phyloP scores from a whole-genome alignment of 2,113 vertebrate species.

The Hucho hucho region DNA sequence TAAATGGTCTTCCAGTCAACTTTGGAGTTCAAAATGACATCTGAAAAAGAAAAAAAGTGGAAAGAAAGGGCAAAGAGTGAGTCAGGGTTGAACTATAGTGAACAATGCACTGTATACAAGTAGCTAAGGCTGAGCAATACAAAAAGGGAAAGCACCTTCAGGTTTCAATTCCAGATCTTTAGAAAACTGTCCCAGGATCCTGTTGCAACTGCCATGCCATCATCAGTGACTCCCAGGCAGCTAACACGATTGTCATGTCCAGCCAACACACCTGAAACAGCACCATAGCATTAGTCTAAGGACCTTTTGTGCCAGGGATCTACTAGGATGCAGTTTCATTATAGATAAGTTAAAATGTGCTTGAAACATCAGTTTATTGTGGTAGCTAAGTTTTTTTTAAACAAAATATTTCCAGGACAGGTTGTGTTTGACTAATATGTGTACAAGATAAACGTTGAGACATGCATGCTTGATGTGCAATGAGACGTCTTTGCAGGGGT shows the following conservation, averaged over 20 bases:
- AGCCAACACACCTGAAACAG: constrained; percentile 88
- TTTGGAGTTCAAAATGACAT: constrained; percentile 81
- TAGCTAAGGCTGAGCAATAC: too few species aligned
- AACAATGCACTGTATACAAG: background rate
- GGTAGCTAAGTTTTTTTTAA: too few species aligned
- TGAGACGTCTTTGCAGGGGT: too few species aligned
- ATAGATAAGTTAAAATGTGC: too few species aligned
- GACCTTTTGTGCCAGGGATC: background rate
- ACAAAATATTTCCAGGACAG: too few species aligned
- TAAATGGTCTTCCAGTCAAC: constrained; percentile 96
- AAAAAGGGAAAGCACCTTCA: constrained; percentile 69
- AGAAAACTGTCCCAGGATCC: constrained; percentile 99
- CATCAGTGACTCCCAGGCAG: constrained; percentile 98
- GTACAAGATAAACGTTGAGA: too few species aligned
- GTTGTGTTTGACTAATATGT: too few species aligned
- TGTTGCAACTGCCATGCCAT: constrained; percentile 98
- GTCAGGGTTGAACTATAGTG: background rate
- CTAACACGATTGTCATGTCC: constrained; percentile 99
- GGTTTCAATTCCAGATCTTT: constrained; percentile 99
- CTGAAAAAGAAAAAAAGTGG: constrained; percentile 50
- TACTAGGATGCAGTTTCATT: background rate
- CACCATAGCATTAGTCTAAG: background rate
- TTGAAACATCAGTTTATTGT: too few species aligned
- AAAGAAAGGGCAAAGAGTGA: background rate
- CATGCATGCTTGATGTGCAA: too few species aligned